These are phyloP conservation scores for Takifugu rubripes DNA, from an alignment of 2,797 vertebrate genomes.

Conservation along the genomic window DNA sequence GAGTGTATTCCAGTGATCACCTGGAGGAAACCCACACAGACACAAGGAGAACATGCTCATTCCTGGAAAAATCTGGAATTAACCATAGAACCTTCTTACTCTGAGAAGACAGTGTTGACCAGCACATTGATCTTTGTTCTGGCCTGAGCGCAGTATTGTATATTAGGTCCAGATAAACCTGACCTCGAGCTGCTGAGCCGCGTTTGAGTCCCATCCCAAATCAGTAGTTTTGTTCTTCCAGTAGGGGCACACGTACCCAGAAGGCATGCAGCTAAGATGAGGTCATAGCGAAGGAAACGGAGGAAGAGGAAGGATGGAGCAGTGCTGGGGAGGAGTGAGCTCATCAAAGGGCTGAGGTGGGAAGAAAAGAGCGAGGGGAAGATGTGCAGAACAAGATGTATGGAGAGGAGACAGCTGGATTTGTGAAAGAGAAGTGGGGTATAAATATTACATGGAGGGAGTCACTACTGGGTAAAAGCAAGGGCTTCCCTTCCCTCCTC, in stretches of 20 bases:
- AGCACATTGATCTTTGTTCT: too few relatives aligned
- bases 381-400: conserved; percentile 3
- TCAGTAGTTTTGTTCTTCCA: neutral
- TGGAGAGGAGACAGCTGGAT: conserved; percentile 6
- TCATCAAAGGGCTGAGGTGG: conserved; percentile 2
- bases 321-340: conserved; percentile 1
- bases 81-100: too few relatives aligned
- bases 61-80: too few relatives aligned
- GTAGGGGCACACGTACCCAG: neutral
- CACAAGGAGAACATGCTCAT: too few relatives aligned
- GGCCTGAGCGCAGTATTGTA: too few relatives aligned
- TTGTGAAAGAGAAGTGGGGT: conserved; percentile 14
- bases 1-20: too few relatives aligned
- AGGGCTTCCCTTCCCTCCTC: conserved; percentile 45
- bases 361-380: neutral
- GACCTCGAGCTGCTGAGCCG: too few relatives aligned
- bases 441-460: conserved; percentile 60
- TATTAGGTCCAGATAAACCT: too few relatives aligned
- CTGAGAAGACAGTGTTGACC: too few relatives aligned
- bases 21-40: too few relatives aligned
- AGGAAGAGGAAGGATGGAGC: conserved; percentile 8
- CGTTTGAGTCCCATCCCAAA: too few relatives aligned
- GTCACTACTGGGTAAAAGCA: conserved; percentile 59
- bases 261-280: neutral
- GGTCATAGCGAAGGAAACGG: conserved; percentile 1